phyloP scores from a whole-genome alignment of 2,797 vertebrate genomes.

The Tiaroga cobitis region DNA sequence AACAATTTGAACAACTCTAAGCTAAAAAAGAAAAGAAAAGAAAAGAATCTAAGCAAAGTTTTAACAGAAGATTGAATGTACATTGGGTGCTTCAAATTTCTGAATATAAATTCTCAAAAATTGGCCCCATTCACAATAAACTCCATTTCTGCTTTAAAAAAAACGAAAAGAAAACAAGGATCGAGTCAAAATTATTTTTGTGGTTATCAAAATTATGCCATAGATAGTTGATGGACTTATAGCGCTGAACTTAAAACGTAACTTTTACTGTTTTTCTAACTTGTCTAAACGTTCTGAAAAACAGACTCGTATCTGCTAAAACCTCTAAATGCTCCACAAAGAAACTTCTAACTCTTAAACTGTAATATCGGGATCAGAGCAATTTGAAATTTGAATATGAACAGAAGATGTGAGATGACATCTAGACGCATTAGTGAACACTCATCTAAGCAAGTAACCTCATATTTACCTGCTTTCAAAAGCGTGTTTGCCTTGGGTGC shows the following conservation, averaged over 20 bases:
- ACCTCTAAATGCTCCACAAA: neutral
- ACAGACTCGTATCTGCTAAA: neutral
- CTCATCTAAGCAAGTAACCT: slow-evolving; percentile 16
- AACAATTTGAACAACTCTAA: too few relatives aligned
- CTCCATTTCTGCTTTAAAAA: neutral
- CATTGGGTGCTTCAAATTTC: neutral
- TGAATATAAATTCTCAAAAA: neutral
- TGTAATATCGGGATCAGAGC: neutral
- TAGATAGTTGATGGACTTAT: too few relatives aligned
- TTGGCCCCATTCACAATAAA: neutral
- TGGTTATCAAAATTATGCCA: neutral
- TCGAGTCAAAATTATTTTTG: neutral
- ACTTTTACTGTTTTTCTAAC: neutral
- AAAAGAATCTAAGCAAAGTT: too few relatives aligned
- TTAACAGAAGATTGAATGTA: too few relatives aligned
- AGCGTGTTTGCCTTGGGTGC: slow-evolving; percentile 36
- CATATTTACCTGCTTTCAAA: slow-evolving; percentile 38
- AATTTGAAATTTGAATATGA: neutral
- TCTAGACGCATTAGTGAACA: neutral
- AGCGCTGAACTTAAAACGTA: too few relatives aligned
- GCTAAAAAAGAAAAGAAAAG: too few relatives aligned
- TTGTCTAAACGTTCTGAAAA: neutral
- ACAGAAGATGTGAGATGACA: neutral
- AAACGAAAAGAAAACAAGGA: too few relatives aligned
- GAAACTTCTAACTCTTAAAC: neutral